A percentile compares a stretch with the other conserved stretches of the same genome.
These are phyloP conservation scores for Anastrepha ludens DNA, from an alignment of 1,140 invertebrate species.

Conservation along the genomic window DNA sequence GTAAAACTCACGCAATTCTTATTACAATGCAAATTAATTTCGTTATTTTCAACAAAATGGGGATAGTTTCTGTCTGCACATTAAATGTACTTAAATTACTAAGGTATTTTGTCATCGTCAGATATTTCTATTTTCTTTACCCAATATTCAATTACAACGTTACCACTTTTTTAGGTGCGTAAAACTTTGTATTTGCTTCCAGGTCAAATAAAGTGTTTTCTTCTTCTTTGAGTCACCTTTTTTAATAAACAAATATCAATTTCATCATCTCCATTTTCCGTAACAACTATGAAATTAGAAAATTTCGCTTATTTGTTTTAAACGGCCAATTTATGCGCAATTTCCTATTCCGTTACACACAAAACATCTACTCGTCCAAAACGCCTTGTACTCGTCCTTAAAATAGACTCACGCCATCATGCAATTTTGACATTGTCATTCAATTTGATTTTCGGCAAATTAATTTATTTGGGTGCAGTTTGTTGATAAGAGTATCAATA, in stretches of 20 bases:
- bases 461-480: conserved; percentile 27
- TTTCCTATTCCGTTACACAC: background rate
- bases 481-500: conserved; percentile 17
- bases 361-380: background rate
- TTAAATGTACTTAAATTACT: too few relatives aligned
- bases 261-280: background rate
- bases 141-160: too few relatives aligned
- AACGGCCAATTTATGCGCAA: background rate
- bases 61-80: too few relatives aligned
- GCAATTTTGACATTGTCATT: conserved; percentile 11
- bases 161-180: too few relatives aligned
- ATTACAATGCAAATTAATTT: too few relatives aligned
- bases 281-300: background rate
- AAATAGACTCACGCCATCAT: background rate
- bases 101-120: too few relatives aligned
- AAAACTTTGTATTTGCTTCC: too few relatives aligned
- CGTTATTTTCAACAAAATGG: too few relatives aligned
- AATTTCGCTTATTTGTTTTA: background rate
- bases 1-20: too few relatives aligned
- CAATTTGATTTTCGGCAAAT: conserved; percentile 20
- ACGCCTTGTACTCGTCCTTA: background rate
- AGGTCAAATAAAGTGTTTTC: too few relatives aligned
- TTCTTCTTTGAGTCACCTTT: background rate
- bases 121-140: too few relatives aligned
- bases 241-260: background rate